Percentiles rank a stretch among this genome's conserved stretches.
Conservation (phyloP, 2,797 vertebrate species). For the Gila robusta region DNA sequence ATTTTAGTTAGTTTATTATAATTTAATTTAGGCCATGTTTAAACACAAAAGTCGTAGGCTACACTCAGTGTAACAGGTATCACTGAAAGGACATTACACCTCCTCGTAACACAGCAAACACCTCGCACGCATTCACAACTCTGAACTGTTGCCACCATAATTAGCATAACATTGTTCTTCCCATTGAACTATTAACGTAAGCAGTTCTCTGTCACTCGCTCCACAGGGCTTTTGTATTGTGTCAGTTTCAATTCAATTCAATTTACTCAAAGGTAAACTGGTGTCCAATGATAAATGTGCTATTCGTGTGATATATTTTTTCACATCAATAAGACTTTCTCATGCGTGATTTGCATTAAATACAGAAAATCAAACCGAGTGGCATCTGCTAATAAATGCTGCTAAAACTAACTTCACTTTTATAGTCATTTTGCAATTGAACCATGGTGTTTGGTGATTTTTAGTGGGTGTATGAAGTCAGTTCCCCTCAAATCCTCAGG, state of each 20-base stretch:
- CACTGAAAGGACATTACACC: neutral
- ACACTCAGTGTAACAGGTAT: neutral
- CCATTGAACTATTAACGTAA: constrained; percentile 32
- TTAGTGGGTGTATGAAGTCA: neutral
- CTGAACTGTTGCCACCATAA: constrained; percentile 13
- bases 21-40: neutral
- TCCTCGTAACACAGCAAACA: neutral
- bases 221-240: neutral
- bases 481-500: neutral
- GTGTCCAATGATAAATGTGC: neutral
- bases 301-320: neutral
- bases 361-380: neutral
- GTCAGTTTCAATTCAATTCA: neutral
- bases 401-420: neutral
- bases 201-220: neutral
- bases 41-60: neutral
- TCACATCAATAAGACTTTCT: neutral
- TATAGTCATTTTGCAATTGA: neutral
- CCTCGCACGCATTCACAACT: neutral
- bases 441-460: neutral
- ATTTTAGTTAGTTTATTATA: neutral
- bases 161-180: constrained; percentile 33
- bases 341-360: neutral
- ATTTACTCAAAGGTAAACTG: neutral
- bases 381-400: neutral